Evolutionary conservation across 2,888 invertebrate genomes (phyloP), one percentile per base, ranked within the genome.

Genomic region (Zaprionus obscuricornis): DNA sequence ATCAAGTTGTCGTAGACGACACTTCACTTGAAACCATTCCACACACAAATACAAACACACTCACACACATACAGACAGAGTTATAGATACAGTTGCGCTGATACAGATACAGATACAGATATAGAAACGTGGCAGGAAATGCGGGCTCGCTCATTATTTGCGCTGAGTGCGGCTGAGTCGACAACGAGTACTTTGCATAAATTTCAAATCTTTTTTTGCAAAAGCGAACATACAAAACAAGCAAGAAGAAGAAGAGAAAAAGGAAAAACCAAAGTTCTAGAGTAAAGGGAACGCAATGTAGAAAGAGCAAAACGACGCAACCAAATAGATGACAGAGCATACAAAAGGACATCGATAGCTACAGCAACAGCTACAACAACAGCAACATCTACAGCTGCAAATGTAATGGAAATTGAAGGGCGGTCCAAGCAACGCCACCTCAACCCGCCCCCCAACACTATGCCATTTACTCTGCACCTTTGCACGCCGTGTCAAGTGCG

Each of bases 301-400:
- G n/a, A n/a, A n/a, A n/a, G n/a, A n/a, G n/a, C n/a, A n/a, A n/a
- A n/a, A n/a, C n/a, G n/a, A n/a, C n/a, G 45, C 39, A 54, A 47
- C 54, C 72, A 65, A 68, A 72, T 69, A 84, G 77, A 74, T 79
- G 72, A 79, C 77, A 65, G 71, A 65, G 71, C 72, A 50, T 72
- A 88, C 87, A 86, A 86, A 86, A 87, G 85, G 87, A 88, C 88
- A 86, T 86, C 88, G 87, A 86, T 86, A 87, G 83, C 87, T 73
- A 59, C n/a, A n/a, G n/a, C n/a, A n/a, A n/a, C n/a, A n/a, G n/a
- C n/a, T n/a, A 63, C 66, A 68, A 66, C 63, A 36, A 8, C 20
- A 40, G 27, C 26, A 11, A 37, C 17, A 31, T n/a, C 39, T 65
- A 40, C 72, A 58, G 64, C 68, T 69, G 77, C 73, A 74, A 86